phyloP scores from a whole-genome alignment of 1,140 invertebrate genomes.

The Drosophila funebris region DNA sequence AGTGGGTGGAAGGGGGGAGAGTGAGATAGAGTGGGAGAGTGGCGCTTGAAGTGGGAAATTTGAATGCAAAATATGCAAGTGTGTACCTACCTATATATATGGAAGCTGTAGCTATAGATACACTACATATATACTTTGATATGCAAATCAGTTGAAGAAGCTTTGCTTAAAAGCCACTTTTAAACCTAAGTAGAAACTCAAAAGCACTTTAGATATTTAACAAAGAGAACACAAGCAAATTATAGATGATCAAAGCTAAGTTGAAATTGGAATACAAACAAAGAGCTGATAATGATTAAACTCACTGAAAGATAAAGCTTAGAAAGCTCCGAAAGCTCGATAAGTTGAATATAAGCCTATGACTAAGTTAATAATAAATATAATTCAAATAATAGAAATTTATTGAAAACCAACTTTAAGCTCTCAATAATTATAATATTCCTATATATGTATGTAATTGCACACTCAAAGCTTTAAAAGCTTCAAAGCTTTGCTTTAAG shows the following conservation, averaged over 20 bases:
- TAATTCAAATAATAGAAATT: too few species aligned
- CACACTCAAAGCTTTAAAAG: neutral
- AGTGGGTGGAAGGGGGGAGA: neutral
- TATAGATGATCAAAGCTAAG: neutral
- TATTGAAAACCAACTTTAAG: neutral
- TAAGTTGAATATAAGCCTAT: too few species aligned
- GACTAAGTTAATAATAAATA: too few species aligned
- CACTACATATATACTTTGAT: conserved; percentile 14
- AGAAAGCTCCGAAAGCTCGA: neutral
- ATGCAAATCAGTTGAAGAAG: conserved; percentile 38
- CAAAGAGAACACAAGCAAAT: neutral
- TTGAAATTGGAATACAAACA: neutral
- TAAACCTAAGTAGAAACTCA: neutral
- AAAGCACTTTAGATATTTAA: conserved; percentile 24
- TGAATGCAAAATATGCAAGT: conserved; percentile 5
- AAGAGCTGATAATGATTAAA: neutral
- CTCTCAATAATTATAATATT: neutral
- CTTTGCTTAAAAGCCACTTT: conserved; percentile 14
- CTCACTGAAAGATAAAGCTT: neutral
- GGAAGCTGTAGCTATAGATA: neutral
- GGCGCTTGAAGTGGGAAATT: neutral
- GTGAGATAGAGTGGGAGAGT: neutral
- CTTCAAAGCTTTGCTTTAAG: too few species aligned
- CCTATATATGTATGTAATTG: too few species aligned
- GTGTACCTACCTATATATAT: neutral